Conservation (phyloP, 2,888 invertebrate genomes). For the Acanthosoma haemorrhoidale region DNA sequence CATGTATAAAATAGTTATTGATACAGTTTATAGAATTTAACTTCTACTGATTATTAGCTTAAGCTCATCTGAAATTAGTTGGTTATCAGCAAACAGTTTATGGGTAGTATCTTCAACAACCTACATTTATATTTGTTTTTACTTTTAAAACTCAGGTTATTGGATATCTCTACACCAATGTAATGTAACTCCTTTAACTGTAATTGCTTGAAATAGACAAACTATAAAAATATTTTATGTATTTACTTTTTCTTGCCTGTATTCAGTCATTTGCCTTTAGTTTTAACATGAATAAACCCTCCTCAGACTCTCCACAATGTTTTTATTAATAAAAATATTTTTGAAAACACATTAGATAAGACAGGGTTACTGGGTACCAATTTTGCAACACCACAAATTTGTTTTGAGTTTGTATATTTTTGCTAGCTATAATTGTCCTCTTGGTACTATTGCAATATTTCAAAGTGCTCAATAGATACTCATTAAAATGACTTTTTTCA, state of each 20-base stretch:
- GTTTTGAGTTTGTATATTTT: too few species aligned
- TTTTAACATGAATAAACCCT: too few species aligned
- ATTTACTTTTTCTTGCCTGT: background rate
- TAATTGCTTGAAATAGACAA: constrained; percentile 25
- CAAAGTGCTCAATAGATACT: too few species aligned
- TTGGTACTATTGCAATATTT: too few species aligned
- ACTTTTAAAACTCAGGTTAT: constrained; percentile 7
- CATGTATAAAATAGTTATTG: constrained; percentile 22
- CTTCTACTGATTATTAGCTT: constrained; percentile 6
- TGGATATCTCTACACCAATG: background rate
- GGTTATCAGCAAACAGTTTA: constrained; percentile 10
- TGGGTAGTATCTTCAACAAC: background rate
- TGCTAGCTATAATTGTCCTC: too few species aligned
- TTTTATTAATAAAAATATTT: too few species aligned
- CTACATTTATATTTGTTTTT: constrained; percentile 11
- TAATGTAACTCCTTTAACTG: constrained; percentile 17
- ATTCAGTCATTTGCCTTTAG: background rate
- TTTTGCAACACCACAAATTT: too few species aligned
- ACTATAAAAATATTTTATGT: background rate
- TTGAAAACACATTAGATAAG: too few species aligned
- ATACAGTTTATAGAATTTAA: constrained; percentile 1
- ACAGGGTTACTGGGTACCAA: too few species aligned
- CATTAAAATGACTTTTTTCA: too few species aligned
- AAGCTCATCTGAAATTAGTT: constrained; percentile 4
- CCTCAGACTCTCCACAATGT: too few species aligned